Percentiles rank a stretch among this genome's conserved stretches.
phyloP scores from a whole-genome alignment of 2,888 invertebrate species.

The Watsonalla binaria region DNA sequence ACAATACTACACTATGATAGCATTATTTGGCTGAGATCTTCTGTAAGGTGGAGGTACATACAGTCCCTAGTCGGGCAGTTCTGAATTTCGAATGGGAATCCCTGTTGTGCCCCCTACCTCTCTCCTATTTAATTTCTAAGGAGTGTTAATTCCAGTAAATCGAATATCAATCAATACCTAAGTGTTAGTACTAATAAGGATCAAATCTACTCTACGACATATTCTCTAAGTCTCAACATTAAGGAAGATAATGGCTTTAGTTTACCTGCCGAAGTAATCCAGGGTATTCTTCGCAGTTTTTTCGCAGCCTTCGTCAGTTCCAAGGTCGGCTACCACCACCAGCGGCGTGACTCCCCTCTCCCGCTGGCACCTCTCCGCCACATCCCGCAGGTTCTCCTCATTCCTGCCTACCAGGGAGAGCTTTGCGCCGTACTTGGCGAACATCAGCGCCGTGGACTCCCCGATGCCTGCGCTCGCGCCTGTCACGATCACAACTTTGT shows the following conservation, averaged over 20 bases:
- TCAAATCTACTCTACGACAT: no score
- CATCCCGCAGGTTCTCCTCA: conserved; percentile 25
- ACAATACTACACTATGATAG: no score
- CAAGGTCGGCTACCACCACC: conserved; percentile 33
- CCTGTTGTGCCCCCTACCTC: no score
- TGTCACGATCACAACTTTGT: conserved; percentile 41
- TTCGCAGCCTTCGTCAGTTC: conserved; percentile 41
- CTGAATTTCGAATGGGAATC: no score
- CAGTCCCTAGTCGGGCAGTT: no score
- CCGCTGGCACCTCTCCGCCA: conserved; percentile 25
- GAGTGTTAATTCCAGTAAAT: no score
- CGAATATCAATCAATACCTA: no score
- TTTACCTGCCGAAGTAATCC: conserved; percentile 33
- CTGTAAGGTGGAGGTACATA: no score
- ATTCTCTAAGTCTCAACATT: background rate
- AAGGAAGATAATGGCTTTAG: background rate
- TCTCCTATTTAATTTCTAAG: no score
- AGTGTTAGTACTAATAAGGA: no score
- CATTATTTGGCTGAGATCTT: no score
- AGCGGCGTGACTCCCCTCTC: conserved; percentile 26
- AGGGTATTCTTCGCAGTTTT: conserved; percentile 29
- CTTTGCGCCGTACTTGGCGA: conserved; percentile 33
- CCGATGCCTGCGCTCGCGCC: conserved; percentile 46
- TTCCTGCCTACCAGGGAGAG: conserved; percentile 35
- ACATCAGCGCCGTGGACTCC: conserved; percentile 31